Evolutionary conservation across 2,797 vertebrate genomes (phyloP), one percentile per base, ranked within the genome.

Genomic region (Sandelia bainsii): DNA sequence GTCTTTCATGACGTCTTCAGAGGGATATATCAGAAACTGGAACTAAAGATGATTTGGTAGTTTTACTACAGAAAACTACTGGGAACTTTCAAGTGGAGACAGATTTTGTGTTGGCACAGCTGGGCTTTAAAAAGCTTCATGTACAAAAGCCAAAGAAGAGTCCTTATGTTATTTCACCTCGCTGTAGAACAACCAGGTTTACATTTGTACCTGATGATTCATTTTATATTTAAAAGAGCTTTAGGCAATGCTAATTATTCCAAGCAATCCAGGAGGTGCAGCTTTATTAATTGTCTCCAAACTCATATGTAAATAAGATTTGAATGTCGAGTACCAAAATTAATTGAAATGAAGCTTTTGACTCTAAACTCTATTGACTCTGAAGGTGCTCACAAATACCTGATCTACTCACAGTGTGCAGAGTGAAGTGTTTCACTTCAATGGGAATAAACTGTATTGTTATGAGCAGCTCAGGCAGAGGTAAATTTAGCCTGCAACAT

Each of bases 391-490:
- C 1, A 3, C 19, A 16, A 45, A 40, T 8, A n/a, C 46, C 19
- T 51, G 9, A 32, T 16, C 8, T 29, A 0, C 6, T 40, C 27
- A 0, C 29, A 3, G 44, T 2, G 61, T 19, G 23, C 2, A 23
- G 25, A 48, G 72, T 67, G 8, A 66, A 84, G 59, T 64, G 64
- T 32, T 44, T 46, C n/a, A 10, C 4, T 20, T 62, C 40, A 34
- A 56, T 27, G 32, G 56, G 75, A 74, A 74, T 52, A 52, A 78
- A 68, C n/a, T 16, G 56, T 12, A 34, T 78, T 72, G 58, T 62
- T 22, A 54, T 48, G 19, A 72, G 66, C 63, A n/a, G 42, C 74
- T 82, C 62, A 44, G 23, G 49, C 42, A 6, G 62, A 57, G 50
- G 68, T 39, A 74, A 72, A 69, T 69, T 71, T 10, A 59, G 45